Percentiles rank a stretch among this genome's conserved stretches.
Evolutionary conservation across 2,888 invertebrate genomes (phyloP).

Genomic region (Ganaspis brasiliensis): DNA sequence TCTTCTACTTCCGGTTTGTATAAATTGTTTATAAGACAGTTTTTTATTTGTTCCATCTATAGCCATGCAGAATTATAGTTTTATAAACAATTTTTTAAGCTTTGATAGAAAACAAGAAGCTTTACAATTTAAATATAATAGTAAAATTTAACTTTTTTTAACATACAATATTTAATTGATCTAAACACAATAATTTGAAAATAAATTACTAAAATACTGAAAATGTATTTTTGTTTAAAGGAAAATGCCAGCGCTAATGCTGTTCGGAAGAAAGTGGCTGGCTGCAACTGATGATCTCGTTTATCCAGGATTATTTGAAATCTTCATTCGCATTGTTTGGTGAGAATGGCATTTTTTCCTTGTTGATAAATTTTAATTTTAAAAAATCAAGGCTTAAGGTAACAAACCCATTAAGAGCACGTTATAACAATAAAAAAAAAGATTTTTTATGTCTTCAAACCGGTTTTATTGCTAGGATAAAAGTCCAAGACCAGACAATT

Average conservation of each 20-base stretch:
- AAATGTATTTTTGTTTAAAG: slow-evolving; percentile 54
- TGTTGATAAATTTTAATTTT: slow-evolving; percentile 9
- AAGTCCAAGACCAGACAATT: slow-evolving; percentile 7
- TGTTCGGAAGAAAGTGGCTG: slow-evolving; percentile 94
- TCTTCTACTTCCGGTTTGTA: slow-evolving; percentile 5
- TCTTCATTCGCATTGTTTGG: slow-evolving; percentile 88
- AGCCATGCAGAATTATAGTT: no score
- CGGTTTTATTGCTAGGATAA: slow-evolving; percentile 26
- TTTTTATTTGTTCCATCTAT: slow-evolving; percentile 20
- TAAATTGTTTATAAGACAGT: neutral
- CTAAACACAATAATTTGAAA: no score
- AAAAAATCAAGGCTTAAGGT: neutral
- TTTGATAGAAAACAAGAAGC: no score
- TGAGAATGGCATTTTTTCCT: slow-evolving; percentile 76
- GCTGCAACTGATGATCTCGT: slow-evolving; percentile 96
- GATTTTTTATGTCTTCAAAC: slow-evolving; percentile 11
- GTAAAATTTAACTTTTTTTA: no score
- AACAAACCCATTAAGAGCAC: slow-evolving; percentile 3
- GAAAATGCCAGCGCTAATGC: slow-evolving; percentile 92
- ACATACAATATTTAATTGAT: no score
- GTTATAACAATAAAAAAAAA: slow-evolving; percentile 1
- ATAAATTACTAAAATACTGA: slow-evolving; percentile 20
- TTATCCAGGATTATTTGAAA: slow-evolving; percentile 91
- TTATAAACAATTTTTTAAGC: no score
- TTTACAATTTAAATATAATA: no score